phyloP scores from a whole-genome alignment of 1,140 invertebrate genomes.

The Papilio polyxenes region DNA sequence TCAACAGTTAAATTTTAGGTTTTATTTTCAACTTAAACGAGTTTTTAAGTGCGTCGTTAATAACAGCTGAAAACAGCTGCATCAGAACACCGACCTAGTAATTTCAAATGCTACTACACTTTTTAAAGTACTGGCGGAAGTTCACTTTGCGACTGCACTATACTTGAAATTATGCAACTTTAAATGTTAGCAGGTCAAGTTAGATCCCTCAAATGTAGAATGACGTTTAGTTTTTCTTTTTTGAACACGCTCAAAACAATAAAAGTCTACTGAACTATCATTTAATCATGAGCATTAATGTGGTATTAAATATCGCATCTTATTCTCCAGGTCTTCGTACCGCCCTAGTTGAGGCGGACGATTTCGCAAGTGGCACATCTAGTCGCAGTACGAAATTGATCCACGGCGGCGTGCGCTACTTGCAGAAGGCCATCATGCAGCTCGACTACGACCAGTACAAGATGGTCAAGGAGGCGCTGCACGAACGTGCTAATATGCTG shows the following conservation, averaged over 20 bases:
- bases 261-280: too few species aligned
- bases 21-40: not conserved
- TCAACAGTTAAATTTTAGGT: constrained; percentile 1
- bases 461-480: constrained; percentile 99
- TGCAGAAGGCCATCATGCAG: constrained; percentile 98
- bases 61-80: not conserved
- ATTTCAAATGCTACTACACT: constrained; percentile 9
- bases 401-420: constrained; percentile 98
- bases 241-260: too few species aligned
- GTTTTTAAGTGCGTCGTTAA: not conserved
- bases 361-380: constrained; percentile 98
- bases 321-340: constrained; percentile 91
- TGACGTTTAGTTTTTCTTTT: too few species aligned
- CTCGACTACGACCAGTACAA: constrained; percentile 96
- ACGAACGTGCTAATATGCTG: constrained; percentile 96
- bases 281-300: too few species aligned
- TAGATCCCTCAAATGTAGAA: too few species aligned
- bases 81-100: not conserved
- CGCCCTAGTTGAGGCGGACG: constrained; percentile 97
- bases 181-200: constrained; percentile 20
- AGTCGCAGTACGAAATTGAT: constrained; percentile 98
- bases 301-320: not conserved
- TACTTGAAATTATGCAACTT: constrained; percentile 22
- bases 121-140: constrained; percentile 9
- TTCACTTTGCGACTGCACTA: not conserved